These are phyloP conservation scores for Automeris io DNA, from an alignment of 2,888 invertebrate species.

Conservation along the genomic window DNA sequence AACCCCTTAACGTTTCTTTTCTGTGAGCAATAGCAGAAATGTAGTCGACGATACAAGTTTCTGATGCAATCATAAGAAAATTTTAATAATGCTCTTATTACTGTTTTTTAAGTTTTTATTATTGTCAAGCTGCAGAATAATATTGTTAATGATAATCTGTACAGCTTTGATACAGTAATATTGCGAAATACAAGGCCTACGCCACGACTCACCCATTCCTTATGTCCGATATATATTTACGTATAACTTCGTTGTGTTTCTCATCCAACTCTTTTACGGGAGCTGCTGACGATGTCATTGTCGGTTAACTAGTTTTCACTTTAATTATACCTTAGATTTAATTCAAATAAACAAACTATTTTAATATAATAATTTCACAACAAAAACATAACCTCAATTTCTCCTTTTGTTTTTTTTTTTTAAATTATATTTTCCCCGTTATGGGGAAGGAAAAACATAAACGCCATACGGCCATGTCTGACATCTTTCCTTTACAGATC, in stretches of 20 bases:
- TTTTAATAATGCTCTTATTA: background rate
- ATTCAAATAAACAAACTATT: background rate
- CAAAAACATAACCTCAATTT: slow-evolving; percentile 6
- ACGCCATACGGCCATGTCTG: no score
- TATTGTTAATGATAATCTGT: background rate
- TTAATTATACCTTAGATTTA: no score
- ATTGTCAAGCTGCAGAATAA: background rate
- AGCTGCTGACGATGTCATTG: slow-evolving; percentile 5
- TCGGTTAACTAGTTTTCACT: background rate
- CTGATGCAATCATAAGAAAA: background rate
- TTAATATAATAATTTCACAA: background rate
- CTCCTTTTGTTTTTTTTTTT: no score
- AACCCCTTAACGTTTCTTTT: no score
- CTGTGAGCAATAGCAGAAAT: no score
- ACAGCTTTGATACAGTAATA: background rate
- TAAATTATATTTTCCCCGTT: no score
- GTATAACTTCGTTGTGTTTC: slow-evolving; percentile 13
- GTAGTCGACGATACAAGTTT: no score
- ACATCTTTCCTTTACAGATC: no score
- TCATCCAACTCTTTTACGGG: slow-evolving; percentile 10
- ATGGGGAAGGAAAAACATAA: no score
- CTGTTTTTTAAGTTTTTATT: background rate
- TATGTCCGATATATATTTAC: slow-evolving; percentile 16
- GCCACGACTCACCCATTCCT: slow-evolving; percentile 36
- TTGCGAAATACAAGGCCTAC: background rate